Evolutionary conservation across 2,113 vertebrate species (phyloP), one percentile per base, ranked within the genome.

Genomic region (Phaetusa simplex): DNA sequence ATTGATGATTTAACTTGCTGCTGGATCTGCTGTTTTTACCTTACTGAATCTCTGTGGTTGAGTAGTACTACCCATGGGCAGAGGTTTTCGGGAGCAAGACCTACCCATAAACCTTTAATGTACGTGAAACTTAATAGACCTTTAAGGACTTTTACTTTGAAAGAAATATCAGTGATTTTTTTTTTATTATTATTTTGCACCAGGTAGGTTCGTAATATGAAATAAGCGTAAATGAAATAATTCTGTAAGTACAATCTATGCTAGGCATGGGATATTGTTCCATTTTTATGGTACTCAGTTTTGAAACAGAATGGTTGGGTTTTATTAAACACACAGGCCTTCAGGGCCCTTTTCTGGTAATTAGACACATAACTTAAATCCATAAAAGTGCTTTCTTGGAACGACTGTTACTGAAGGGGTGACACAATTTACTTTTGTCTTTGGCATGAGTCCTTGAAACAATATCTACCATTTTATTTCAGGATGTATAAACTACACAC

Each of bases 321-420:
- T 87, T 91, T 94, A 93, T 94, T 74, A 91, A 87, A 72, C 65
- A 94, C 53, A 82, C 6, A 56, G 58, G 56, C 62, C 84, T 93
- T 84, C 40, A 61, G 93, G 81, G 77, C 26, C 81, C 56, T 94
- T 96, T 87, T 91, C 81, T 89, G 70, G 34, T 87, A 96, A 95
- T 95, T 85, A 91, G 86, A 67, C 49, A 79, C 24, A 71, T 71
- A 95, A 77, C 32, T 85, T 87, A 93, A 94, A 93, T 53, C 85
- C 72, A 92, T 93, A 93, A 94, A 95, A 96, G 23, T 32, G 15
- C 45, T 90, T 83, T 94, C 67, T 92, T 95, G 90, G 65, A 94
- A 88, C 29, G 23, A 70, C 42, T 86, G 82, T 1, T 34, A 72
- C 59, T 95, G 42, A 70, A 92, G 40, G 88, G 72, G 71, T 80